Conservation (phyloP, 2,888 invertebrate genomes). For the Cremastobaeus sp. region DNA sequence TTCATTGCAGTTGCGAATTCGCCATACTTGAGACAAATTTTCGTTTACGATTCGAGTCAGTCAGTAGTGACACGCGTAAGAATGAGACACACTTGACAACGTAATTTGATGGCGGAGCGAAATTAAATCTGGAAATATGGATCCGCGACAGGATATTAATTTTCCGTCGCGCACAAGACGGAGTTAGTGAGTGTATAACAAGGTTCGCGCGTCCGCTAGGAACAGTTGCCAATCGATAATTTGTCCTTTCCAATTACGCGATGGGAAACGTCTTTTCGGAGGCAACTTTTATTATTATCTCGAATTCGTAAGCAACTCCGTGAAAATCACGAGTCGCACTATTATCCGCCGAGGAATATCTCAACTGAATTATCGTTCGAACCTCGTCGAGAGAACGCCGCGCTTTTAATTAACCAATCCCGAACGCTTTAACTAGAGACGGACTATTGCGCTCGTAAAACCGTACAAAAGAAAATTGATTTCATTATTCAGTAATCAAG, state of each 20-base stretch:
- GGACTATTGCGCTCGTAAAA: constrained; percentile 29
- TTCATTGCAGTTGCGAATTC: too few relatives aligned
- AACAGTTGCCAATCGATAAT: constrained; percentile 48
- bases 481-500: constrained; percentile 41
- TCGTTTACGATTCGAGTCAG: too few relatives aligned
- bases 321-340: constrained; percentile 22
- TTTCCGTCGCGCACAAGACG: constrained; percentile 27
- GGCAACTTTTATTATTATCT: constrained; percentile 39
- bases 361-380: constrained; percentile 22
- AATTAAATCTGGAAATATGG: constrained; percentile 48
- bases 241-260: constrained; percentile 46
- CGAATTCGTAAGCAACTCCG: constrained; percentile 29
- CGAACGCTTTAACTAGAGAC: constrained; percentile 11
- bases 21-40: too few relatives aligned
- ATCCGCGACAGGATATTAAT: constrained; percentile 48
- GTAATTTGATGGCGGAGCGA: constrained; percentile 13
- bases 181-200: constrained; percentile 31
- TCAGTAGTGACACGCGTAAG: too few relatives aligned
- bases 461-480: constrained; percentile 37
- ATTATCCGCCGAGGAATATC: constrained; percentile 4
- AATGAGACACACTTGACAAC: constrained; percentile 21
- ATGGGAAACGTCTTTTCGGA: constrained; percentile 15
- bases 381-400: constrained; percentile 6
- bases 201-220: constrained; percentile 24
- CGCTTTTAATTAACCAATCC: constrained; percentile 43